Evolutionary conservation across 2,797 vertebrate species (phyloP).

Genomic region (Fundulus diaphanus): DNA sequence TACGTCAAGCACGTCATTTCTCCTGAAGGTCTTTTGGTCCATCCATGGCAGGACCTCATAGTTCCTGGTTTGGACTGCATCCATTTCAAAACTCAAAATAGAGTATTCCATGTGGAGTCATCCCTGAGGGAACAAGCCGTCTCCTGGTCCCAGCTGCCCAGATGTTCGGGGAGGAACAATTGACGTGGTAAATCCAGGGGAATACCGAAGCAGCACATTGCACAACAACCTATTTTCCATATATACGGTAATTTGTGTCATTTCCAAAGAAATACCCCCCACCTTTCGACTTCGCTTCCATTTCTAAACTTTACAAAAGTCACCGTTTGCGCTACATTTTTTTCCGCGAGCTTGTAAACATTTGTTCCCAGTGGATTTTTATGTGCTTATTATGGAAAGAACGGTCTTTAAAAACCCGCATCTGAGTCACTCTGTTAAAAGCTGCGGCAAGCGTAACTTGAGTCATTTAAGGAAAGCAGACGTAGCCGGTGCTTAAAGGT

Average conservation of each 20-base stretch:
- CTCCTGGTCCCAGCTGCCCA: not conserved
- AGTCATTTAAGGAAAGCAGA: not conserved
- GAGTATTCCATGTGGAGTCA: conserved; percentile 19
- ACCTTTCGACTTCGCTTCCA: too few species aligned
- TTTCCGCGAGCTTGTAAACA: not conserved
- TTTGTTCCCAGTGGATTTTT: conserved; percentile 1
- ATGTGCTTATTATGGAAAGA: not conserved
- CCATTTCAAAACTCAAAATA: conserved; percentile 24
- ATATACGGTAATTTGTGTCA: conserved; percentile 42
- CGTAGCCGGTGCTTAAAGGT: not conserved
- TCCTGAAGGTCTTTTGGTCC: not conserved
- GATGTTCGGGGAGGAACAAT: conserved; percentile 23
- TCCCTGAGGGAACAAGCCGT: conserved; percentile 40
- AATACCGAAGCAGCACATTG: conserved; percentile 20
- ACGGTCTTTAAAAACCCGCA: not conserved
- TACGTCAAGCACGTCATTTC: conserved; percentile 1
- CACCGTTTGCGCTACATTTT: not conserved
- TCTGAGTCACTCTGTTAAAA: conserved; percentile 6
- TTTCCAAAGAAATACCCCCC: conserved; percentile 29
- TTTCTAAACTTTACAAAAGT: too few species aligned
- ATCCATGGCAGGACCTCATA: not conserved
- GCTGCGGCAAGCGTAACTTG: not conserved
- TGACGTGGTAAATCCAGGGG: conserved; percentile 9
- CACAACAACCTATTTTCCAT: conserved; percentile 39
- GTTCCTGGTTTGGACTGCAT: conserved; percentile 11